Base-by-base conservation (phyloP, 2,113 vertebrate species). In the Pomatostomus ruficeps region DNA sequence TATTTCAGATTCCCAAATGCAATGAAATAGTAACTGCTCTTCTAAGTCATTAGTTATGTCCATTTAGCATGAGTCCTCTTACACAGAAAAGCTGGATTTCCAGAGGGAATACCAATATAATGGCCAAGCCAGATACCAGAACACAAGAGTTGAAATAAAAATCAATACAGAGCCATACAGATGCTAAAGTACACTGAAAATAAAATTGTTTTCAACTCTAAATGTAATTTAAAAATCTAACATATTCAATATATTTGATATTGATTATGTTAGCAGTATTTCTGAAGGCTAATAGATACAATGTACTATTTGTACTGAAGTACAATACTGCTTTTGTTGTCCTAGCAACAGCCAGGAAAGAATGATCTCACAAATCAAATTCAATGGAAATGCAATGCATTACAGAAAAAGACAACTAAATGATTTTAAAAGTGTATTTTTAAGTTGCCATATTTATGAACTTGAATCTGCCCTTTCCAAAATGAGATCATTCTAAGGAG, bases 191-290 rank as follows among this genome's bases (percentile, higher is more conserved):
- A 96, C 76, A 79, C 72, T 82, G 85, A 90, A 98, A 97, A 97
- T 95, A 97, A 97, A 97, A 96, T 96, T 96, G 73, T 70, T 96
- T 95, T 85, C 63, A 79, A 93, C 97, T 91, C 91, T 97, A 98
- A 97, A 95, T 96, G 95, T 96, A 97, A 97, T 98, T 97, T 96
- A 28, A 97, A 97, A 97, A 97, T 96, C 91, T 94, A 95, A 97
- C 89, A 96, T 98, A 97, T 96, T 96, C 96, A 95, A 97, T 97
- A 91, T 81, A 90, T 96, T 97, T 94, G 65, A 85, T 97, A 98
- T 98, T 91, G 97, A 98, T 98, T 97, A 97, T 95, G 97, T 95
- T 94, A 96, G 85, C 89, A 95, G 87, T 94, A 89, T 96, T 97
- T 97, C 97, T 96, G 93, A 94, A 95, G 88, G 92, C 96, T 97